phyloP scores from a whole-genome alignment of 2,113 vertebrate species.

The Cheilinus undulatus region DNA sequence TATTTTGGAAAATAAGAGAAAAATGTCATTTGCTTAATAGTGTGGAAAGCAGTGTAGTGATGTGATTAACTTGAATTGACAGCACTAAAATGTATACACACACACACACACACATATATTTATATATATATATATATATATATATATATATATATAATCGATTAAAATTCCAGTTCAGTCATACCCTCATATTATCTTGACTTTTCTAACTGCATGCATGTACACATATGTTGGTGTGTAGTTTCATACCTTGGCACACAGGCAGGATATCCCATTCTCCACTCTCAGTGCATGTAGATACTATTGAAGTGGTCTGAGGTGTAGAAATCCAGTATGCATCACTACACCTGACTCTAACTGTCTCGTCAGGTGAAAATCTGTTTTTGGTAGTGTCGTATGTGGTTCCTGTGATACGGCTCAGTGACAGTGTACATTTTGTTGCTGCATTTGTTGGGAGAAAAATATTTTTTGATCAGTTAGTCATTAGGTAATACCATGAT shows the following conservation, averaged over 20 bases:
- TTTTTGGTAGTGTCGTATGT: constrained; percentile 17
- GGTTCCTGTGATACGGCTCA: rapidly evolving
- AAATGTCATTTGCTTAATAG: too few relatives aligned
- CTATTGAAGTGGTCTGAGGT: rapidly evolving
- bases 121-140: too few relatives aligned
- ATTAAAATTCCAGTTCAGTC: too few relatives aligned
- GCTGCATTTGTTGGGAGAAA: constrained; percentile 27
- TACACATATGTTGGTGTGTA: neutral
- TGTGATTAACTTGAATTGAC: too few relatives aligned
- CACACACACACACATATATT: too few relatives aligned
- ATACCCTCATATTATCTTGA: too few relatives aligned
- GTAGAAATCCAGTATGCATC: neutral
- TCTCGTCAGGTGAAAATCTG: constrained; percentile 38
- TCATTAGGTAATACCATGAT: neutral
- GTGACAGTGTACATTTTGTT: constrained; percentile 38
- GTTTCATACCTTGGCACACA: constrained; percentile 58
- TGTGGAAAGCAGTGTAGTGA: too few relatives aligned
- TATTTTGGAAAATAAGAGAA: too few relatives aligned
- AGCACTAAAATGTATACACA: too few relatives aligned
- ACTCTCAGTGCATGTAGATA: neutral
- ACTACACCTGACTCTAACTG: constrained; percentile 37
- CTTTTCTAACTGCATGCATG: too few relatives aligned
- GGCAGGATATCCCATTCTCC: constrained; percentile 39
- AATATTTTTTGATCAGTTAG: neutral
- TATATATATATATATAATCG: too few relatives aligned